Base-by-base conservation (phyloP, 2,113 vertebrate genomes). In the Spea multiplicata region DNA sequence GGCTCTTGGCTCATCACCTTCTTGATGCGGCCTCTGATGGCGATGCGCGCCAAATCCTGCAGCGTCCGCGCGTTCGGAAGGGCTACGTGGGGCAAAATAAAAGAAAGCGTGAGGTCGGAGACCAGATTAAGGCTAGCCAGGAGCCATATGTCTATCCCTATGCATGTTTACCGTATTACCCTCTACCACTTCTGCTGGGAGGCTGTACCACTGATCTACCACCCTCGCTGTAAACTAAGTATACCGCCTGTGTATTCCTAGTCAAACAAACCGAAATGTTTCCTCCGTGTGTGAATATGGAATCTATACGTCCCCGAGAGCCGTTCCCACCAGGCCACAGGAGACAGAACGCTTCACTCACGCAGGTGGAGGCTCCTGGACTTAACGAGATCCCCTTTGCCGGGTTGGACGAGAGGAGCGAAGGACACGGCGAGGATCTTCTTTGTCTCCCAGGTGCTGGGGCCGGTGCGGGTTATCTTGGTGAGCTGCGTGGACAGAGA, bases 401-500 rank as follows among this genome's bases (percentile, higher is more conserved):
- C 95, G 0, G 97, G 96, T 72, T 95, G 94, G 73, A 98, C 86
- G 83, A 99, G 89, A 68, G 97, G 96, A 80, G 97, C 96, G n/a
- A 99, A 99, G 71, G 97, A 99, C 84, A 99, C 97, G 10, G 97
- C 96, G 83, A 99, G 93, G 81, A 99, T 99, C 90, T 99, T 99
- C 86, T 97, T 96, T n/a, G 95, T 98, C 86, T 99, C 96, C 97
- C 97, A 99, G 85, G 92, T 94, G 85, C 91, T 94, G 69, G 86
- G 86, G 6, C 95, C 95, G 0, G 90, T 97, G 0, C 96, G 95
- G 0, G 94, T 98, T 85, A 99, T 98, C 92, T 98, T 98, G 13
- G 97, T 99, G 85, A 99, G 78, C 97, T 99, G 83, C 14, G 83
- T 2, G 76, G 84, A 55, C 2, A 8, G 7, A 30, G n/a, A n/a